Conservation (phyloP, 1,140 invertebrate species). For the Brachionus koreanus region DNA sequence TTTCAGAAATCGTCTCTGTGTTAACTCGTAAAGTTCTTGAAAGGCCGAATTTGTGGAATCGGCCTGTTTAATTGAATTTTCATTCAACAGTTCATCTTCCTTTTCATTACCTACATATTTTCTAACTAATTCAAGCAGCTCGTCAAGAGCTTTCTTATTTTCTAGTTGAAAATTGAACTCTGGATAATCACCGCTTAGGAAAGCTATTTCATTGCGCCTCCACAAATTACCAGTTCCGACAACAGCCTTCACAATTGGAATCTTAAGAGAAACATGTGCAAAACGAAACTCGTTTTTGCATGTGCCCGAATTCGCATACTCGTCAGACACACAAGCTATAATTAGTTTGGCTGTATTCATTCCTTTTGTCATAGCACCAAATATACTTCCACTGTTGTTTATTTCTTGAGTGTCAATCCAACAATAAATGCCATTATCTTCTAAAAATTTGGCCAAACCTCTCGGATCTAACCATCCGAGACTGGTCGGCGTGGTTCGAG, state of each 20-base stretch:
- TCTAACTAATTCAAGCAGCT: not conserved
- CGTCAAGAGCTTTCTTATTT: constrained; percentile 45
- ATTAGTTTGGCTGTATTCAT: constrained; percentile 17
- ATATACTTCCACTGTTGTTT: not conserved
- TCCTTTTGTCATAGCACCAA: not conserved
- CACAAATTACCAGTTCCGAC: constrained; percentile 37
- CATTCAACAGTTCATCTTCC: constrained; percentile 44
- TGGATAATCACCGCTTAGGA: constrained; percentile 50
- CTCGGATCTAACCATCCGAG: constrained; percentile 51
- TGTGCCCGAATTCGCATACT: constrained; percentile 53
- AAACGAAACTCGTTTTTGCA: constrained; percentile 18
- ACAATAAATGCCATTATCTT: constrained; percentile 49
- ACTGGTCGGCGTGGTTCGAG: constrained; percentile 33
- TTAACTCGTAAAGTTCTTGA: constrained; percentile 54
- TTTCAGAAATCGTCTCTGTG: constrained; percentile 53
- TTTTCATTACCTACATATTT: constrained; percentile 22
- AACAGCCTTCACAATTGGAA: constrained; percentile 2
- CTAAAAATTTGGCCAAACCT: constrained; percentile 50
- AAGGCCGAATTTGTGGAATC: constrained; percentile 46
- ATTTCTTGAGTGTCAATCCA: constrained; percentile 51
- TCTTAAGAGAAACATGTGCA: not conserved
- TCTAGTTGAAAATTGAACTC: constrained; percentile 52
- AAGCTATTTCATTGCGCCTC: constrained; percentile 49
- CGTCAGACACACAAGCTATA: constrained; percentile 42
- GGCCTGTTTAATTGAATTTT: constrained; percentile 48